Percentiles rank a stretch among this genome's conserved stretches.
Evolutionary conservation across 1,140 invertebrate genomes (phyloP).

Genomic region (Drosophila mayri): DNA sequence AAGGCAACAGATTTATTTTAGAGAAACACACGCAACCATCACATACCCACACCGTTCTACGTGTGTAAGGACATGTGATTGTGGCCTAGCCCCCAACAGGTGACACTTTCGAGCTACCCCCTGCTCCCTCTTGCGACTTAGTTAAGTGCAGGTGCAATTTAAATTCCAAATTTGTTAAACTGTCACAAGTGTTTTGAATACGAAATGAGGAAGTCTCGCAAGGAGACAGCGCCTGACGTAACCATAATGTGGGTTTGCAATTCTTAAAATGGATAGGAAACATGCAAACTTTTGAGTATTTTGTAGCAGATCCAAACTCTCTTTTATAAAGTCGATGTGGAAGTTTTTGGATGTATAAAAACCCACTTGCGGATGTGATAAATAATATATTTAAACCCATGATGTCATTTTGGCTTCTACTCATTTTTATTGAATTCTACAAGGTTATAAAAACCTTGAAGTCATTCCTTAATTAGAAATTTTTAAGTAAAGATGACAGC

Average conservation of each 20-base stretch:
- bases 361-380: neutral
- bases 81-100: constrained; percentile 54
- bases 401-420: neutral
- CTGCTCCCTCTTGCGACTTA: constrained; percentile 24
- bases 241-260: neutral
- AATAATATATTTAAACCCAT: neutral
- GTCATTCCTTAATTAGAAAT: neutral
- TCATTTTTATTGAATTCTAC: neutral
- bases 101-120: constrained; percentile 26
- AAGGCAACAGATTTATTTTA: constrained; percentile 54
- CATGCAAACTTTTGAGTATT: neutral
- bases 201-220: constrained; percentile 65
- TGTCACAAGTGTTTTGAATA: constrained; percentile 78
- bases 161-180: constrained; percentile 81
- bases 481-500: neutral
- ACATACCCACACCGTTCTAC: constrained; percentile 1
- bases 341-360: neutral
- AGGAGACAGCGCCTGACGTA: constrained; percentile 10
- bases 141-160: constrained; percentile 76
- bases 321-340: neutral
- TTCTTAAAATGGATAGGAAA: neutral
- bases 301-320: neutral
- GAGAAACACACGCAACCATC: constrained; percentile 14
- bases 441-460: neutral
- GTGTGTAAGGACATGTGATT: constrained; percentile 7